phyloP scores from a whole-genome alignment of 2,888 invertebrate genomes.

The Phytoseiulus persimilis region DNA sequence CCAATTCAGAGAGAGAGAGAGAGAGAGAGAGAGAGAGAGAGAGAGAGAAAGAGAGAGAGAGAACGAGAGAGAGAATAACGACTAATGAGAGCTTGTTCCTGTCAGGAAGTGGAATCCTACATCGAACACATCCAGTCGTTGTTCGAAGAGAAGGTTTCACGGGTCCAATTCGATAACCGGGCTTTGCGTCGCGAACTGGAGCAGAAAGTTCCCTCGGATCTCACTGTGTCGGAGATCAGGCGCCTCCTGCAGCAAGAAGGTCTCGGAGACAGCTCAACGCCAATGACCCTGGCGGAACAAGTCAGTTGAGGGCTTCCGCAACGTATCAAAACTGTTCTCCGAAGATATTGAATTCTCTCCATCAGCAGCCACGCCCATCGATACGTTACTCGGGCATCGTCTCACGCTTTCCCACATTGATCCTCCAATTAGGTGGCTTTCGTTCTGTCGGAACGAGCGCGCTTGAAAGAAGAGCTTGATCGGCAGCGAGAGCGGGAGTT shows the following conservation, averaged over 20 bases:
- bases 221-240: not conserved
- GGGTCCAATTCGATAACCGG: slow-evolving; percentile 46
- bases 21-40: too few relatives aligned
- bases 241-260: slow-evolving; percentile 31
- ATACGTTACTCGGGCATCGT: too few relatives aligned
- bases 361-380: too few relatives aligned
- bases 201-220: not conserved
- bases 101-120: slow-evolving; percentile 51
- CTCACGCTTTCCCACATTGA: too few relatives aligned
- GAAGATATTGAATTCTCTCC: not conserved
- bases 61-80: not conserved
- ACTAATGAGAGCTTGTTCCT: slow-evolving; percentile 23
- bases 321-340: not conserved
- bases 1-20: too few relatives aligned
- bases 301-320: not conserved
- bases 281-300: slow-evolving; percentile 25
- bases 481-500: slow-evolving; percentile 16
- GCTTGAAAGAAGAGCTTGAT: slow-evolving; percentile 21
- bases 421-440: not conserved
- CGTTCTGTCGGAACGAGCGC: not conserved
- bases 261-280: slow-evolving; percentile 14
- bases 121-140: slow-evolving; percentile 50
- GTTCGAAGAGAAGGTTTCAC: slow-evolving; percentile 48
- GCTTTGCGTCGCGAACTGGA: slow-evolving; percentile 43
- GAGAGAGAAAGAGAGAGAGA: too few relatives aligned